phyloP scores from a whole-genome alignment of 2,113 vertebrate genomes.

The Pelecanoides urinatrix region DNA sequence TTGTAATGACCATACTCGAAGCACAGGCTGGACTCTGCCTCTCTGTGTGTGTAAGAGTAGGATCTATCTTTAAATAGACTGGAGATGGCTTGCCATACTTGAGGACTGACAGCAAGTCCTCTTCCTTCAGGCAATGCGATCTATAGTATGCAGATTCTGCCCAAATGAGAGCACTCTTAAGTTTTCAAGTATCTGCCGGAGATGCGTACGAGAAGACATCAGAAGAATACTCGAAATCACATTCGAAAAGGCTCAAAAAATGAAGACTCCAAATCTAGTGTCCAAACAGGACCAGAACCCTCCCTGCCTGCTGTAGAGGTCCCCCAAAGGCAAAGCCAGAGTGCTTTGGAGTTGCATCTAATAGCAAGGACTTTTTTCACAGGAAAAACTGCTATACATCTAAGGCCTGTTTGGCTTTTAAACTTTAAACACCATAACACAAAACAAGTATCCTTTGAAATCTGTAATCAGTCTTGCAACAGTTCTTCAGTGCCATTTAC shows the following conservation, averaged over 20 bases:
- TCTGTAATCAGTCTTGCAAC: background rate
- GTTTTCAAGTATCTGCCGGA: background rate
- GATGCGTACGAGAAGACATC: background rate
- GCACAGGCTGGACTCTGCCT: background rate
- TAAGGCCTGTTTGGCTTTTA: background rate
- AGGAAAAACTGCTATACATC: background rate
- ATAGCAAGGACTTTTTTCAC: background rate
- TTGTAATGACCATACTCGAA: background rate
- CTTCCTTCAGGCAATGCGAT: background rate
- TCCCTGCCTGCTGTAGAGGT: background rate
- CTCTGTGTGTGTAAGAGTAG: background rate
- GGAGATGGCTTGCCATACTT: background rate
- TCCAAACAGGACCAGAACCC: background rate
- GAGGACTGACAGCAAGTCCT: background rate
- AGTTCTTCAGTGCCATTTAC: background rate
- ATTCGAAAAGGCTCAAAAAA: background rate
- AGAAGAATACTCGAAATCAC: background rate
- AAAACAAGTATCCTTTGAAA: background rate
- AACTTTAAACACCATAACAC: background rate
- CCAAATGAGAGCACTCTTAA: background rate
- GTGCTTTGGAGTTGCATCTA: background rate
- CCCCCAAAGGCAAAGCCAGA: background rate
- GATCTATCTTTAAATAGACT: background rate
- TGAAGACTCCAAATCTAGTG: background rate
- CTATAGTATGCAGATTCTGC: background rate